These are phyloP conservation scores for Ips typographus DNA, from an alignment of 1,140 invertebrate genomes.

Conservation along the genomic window DNA sequence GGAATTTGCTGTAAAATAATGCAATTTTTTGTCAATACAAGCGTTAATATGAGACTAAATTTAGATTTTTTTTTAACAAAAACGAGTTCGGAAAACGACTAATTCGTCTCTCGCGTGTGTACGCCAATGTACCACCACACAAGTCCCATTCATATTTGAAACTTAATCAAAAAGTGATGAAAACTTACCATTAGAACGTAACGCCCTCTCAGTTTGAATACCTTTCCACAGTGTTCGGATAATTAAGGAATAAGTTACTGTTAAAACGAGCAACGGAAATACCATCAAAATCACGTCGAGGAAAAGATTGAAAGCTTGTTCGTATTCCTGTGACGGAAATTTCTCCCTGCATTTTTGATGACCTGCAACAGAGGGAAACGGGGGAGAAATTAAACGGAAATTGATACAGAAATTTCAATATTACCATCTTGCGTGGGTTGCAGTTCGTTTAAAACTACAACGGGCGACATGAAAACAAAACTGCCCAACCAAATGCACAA, in stretches of 20 bases:
- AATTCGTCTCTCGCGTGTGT: no score
- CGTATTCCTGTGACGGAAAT: conserved; percentile 65
- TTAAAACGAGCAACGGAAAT: conserved; percentile 75
- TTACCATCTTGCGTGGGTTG: conserved; percentile 60
- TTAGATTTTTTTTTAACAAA: no score
- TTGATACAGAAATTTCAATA: neutral
- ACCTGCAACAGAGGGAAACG: conserved; percentile 29
- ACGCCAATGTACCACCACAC: no score
- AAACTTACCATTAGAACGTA: conserved; percentile 14
- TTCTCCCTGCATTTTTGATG: conserved; percentile 71
- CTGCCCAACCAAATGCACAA: conserved; percentile 57
- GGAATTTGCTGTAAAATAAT: conserved; percentile 36
- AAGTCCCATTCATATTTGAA: no score
- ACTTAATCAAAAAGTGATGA: no score
- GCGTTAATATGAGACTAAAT: no score
- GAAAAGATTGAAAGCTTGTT: conserved; percentile 73
- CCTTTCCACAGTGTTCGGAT: conserved; percentile 47
- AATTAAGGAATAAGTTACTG: conserved; percentile 66
- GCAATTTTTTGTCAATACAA: no score
- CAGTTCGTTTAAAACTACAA: conserved; percentile 64
- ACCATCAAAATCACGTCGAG: conserved; percentile 72
- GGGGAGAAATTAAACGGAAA: neutral
- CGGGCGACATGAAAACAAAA: conserved; percentile 62
- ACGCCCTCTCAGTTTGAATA: conserved; percentile 42
- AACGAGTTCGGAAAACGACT: no score